phyloP scores from a whole-genome alignment of 2,113 vertebrate species.

The Perca fluviatilis region DNA sequence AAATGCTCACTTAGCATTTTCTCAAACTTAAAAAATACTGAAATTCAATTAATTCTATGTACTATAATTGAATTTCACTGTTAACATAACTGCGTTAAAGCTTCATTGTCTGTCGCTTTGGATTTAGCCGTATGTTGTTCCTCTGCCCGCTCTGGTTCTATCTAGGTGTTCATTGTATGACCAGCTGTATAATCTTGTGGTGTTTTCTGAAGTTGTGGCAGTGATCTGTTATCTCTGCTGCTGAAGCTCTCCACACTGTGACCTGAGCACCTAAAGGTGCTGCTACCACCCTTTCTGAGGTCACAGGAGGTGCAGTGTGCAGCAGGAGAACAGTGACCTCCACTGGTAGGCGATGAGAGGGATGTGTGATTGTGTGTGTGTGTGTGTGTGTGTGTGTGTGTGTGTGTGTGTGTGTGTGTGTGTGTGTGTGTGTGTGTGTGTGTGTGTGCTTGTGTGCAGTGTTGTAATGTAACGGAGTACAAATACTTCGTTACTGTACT shows the following conservation, averaged over 20 bases:
- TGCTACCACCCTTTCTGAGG: not conserved
- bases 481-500: too few relatives aligned
- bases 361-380: not conserved
- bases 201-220: constrained; percentile 9
- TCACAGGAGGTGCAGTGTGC: constrained; percentile 24
- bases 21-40: not conserved
- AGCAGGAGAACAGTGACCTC: constrained; percentile 71
- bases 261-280: constrained; percentile 31
- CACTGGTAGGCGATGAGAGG: constrained; percentile 54
- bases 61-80: too few relatives aligned
- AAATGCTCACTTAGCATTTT: not conserved
- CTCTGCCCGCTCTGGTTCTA: not conserved
- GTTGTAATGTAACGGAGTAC: too few relatives aligned
- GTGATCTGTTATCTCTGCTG: not conserved
- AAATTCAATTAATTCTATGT: not conserved
- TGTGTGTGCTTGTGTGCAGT: too few relatives aligned
- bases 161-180: not conserved
- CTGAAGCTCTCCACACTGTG: not conserved
- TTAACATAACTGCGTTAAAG: not conserved
- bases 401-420: too few relatives aligned
- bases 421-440: not conserved
- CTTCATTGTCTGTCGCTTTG: not conserved
- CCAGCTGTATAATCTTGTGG: not conserved
- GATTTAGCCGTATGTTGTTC: not conserved
- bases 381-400: not conserved